Evolutionary conservation across 2,797 vertebrate genomes (phyloP).

Genomic region (Sebastes reedi): DNA sequence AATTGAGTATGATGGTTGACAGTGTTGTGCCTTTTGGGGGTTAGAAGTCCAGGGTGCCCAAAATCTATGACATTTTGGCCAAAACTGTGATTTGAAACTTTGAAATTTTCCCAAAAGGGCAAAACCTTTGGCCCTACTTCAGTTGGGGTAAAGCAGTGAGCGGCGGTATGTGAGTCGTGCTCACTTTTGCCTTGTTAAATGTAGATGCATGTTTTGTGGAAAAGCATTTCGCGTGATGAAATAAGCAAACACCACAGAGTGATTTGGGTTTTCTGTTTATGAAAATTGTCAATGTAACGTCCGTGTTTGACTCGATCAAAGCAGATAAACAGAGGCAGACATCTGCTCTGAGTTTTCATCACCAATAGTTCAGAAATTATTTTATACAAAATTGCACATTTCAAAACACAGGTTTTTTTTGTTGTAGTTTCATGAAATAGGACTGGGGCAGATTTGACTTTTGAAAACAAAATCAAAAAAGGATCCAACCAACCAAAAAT

Average conservation of each 20-base stretch:
- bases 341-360: constrained; percentile 21
- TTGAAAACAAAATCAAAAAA: constrained; percentile 50
- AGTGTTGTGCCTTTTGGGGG: too few species aligned
- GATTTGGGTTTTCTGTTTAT: constrained; percentile 71
- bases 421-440: constrained; percentile 41
- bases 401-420: constrained; percentile 71
- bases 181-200: too few species aligned
- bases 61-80: too few species aligned
- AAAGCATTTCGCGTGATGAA: background rate
- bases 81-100: too few species aligned
- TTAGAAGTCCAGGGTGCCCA: too few species aligned
- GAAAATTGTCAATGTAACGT: constrained; percentile 68
- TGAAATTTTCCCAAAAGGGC: too few species aligned
- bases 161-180: fast-evolving
- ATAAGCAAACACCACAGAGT: background rate
- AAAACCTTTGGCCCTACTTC: too few species aligned
- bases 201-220: background rate
- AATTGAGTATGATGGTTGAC: too few species aligned
- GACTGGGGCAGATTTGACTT: constrained; percentile 45
- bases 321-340: constrained; percentile 44
- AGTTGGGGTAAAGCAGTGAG: too few species aligned
- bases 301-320: constrained; percentile 56
- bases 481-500: constrained; percentile 60
- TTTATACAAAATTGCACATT: constrained; percentile 74
- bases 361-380: constrained; percentile 44